Base-by-base conservation (phyloP, 2,888 invertebrate species). In the Amphipyra berbera region DNA sequence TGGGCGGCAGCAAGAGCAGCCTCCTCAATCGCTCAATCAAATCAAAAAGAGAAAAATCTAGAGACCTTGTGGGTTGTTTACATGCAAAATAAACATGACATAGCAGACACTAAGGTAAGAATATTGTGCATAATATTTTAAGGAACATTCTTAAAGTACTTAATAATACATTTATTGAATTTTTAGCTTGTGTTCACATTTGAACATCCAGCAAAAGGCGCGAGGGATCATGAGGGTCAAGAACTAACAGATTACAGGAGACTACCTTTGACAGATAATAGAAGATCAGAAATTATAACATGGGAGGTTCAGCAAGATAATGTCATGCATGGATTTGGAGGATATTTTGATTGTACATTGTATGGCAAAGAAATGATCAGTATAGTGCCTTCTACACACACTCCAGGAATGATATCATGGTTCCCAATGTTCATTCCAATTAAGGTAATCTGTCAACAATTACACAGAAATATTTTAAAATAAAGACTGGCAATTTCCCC, bases 391-490 rank as follows among this genome's bases (percentile, higher is more conserved):
- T 95, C 96, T 47, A 98, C 98, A 0, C 98, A 98, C 88, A 98
- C 99, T 15, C 95, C 96, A 0, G 98, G 98, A 78, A 98, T 99
- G 98, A 97, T 98, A 83, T 98, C 98, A 68, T 99, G 99, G 99
- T 99, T 99, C 89, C 99, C 99, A 6, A 98, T 99, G 73, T 97
- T 97, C 81, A 98, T 99, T 86, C 99, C 99, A 8, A 96, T 98
- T 47, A 95, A 96, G 92, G 98, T 97, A 93, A 91, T 90, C 2
- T 10, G 5, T 7, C 6, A 40, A 13, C 7, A n/a, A 30, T 0
- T 37, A 10, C 8, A 12, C 37, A 12, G 12, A 12, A 37, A 37
- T 10, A 37, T 37, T 30, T 30, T 30, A 21, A 30, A 2, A 30
- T 30, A 30, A 6, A 30, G 7, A 10, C 37, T 37, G 37, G 37